phyloP scores from a whole-genome alignment of 2,888 invertebrate species.

The Trichacis sp. region DNA sequence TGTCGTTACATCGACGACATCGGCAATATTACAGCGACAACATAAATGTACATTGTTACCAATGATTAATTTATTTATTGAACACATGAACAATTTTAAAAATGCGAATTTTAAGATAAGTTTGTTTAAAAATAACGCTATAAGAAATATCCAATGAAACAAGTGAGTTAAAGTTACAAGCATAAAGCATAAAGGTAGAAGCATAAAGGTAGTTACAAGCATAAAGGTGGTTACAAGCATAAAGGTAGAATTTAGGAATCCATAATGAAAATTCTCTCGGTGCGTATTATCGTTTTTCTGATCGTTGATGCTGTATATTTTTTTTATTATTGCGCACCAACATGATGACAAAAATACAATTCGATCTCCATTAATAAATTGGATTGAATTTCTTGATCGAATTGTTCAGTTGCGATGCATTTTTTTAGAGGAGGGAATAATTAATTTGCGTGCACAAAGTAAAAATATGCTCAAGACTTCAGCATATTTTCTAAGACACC shows the following conservation, averaged over 20 bases:
- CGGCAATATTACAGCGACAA: conserved; percentile 19
- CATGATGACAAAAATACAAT: too few relatives aligned
- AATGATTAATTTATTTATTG: conserved; percentile 15
- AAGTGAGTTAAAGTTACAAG: background rate
- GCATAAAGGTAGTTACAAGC: too few relatives aligned
- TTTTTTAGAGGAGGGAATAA: background rate
- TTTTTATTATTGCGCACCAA: too few relatives aligned
- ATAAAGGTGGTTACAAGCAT: too few relatives aligned
- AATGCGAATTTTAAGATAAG: conserved; percentile 8
- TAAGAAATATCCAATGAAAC: conserved; percentile 3
- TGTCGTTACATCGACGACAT: conserved; percentile 27
- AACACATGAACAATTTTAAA: conserved; percentile 1
- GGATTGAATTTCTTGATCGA: too few relatives aligned
- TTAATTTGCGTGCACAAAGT: background rate
- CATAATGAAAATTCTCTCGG: too few relatives aligned
- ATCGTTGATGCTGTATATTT: background rate
- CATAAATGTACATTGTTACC: conserved; percentile 38
- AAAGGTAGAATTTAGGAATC: too few relatives aligned
- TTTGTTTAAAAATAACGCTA: conserved; percentile 2
- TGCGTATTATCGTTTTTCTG: background rate
- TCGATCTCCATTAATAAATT: too few relatives aligned
- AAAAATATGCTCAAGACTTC: background rate
- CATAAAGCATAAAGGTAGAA: too few relatives aligned
- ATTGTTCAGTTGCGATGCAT: background rate
- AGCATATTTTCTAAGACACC: too few relatives aligned